Evolutionary conservation across 2,888 invertebrate genomes (phyloP).

Genomic region (Argynnis bischoffii): DNA sequence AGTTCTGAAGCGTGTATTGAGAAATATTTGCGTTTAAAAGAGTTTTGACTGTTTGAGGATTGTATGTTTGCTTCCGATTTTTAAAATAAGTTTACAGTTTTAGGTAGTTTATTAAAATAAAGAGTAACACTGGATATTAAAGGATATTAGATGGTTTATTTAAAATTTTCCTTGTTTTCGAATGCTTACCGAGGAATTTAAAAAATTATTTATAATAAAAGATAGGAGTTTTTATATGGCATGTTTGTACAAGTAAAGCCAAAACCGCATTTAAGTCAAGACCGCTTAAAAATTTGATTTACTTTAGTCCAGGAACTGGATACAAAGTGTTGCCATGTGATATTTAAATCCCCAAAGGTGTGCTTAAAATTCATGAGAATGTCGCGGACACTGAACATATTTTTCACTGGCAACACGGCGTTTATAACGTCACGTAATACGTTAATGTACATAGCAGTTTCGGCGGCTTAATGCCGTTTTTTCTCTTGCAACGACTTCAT

Average conservation of each 20-base stretch:
- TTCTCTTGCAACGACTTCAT: slow-evolving; percentile 27
- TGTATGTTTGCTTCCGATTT: not conserved
- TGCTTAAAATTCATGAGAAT: slow-evolving; percentile 72
- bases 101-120: no score
- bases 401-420: slow-evolving; percentile 59
- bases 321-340: slow-evolving; percentile 31
- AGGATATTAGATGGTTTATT: no score
- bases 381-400: slow-evolving; percentile 57
- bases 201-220: no score
- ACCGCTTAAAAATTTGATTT: slow-evolving; percentile 21
- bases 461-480: slow-evolving; percentile 45
- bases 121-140: no score
- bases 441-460: slow-evolving; percentile 51
- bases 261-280: slow-evolving; percentile 18
- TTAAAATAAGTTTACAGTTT: not conserved
- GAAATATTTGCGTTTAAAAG: slow-evolving; percentile 11
- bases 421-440: slow-evolving; percentile 71
- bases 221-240: no score
- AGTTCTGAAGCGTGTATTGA: slow-evolving; percentile 16
- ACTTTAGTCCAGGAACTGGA: slow-evolving; percentile 9
- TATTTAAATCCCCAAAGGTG: slow-evolving; percentile 33
- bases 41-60: slow-evolving; percentile 8
- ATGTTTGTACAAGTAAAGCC: not conserved
- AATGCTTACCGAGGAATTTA: no score
- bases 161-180: no score